Evolutionary conservation across 2,113 vertebrate genomes (phyloP).

Genomic region (Cranoglanis bouderius): DNA sequence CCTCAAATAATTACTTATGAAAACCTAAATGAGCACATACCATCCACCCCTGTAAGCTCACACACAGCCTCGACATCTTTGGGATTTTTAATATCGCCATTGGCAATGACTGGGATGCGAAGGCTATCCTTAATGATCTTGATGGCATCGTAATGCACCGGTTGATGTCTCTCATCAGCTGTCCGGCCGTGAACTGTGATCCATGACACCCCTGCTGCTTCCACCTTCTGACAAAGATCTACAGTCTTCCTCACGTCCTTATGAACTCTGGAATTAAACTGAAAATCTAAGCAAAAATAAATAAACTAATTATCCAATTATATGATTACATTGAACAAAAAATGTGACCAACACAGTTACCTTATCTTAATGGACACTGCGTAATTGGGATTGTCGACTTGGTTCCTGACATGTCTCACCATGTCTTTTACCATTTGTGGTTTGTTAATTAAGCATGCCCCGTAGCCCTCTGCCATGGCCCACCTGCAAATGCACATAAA

Average conservation of each 20-base stretch:
- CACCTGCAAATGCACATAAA: slow-evolving; percentile 75
- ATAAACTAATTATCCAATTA: not conserved
- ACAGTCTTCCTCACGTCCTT: slow-evolving; percentile 86
- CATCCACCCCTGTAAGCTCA: slow-evolving; percentile 85
- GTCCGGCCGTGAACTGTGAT: slow-evolving; percentile 94
- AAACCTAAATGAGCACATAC: slow-evolving; percentile 60
- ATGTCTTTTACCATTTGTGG: slow-evolving; percentile 92
- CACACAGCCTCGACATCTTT: slow-evolving; percentile 83
- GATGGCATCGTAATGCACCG: slow-evolving; percentile 91
- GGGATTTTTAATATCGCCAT: slow-evolving; percentile 89
- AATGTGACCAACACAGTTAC: slow-evolving; percentile 63
- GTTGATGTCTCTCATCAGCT: slow-evolving; percentile 90
- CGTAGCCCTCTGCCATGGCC: slow-evolving; percentile 92
- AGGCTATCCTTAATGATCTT: slow-evolving; percentile 90
- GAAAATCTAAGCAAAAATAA: not conserved
- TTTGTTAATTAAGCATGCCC: slow-evolving; percentile 94
- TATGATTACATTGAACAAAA: not conserved
- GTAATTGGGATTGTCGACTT: slow-evolving; percentile 85
- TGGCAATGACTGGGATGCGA: slow-evolving; percentile 88
- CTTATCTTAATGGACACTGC: slow-evolving; percentile 94
- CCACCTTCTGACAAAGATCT: slow-evolving; percentile 92
- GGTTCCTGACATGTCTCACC: slow-evolving; percentile 87
- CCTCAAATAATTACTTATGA: not conserved
- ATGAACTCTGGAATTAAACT: slow-evolving; percentile 81
- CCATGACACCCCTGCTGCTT: slow-evolving; percentile 92